Evolutionary conservation across 2,888 invertebrate genomes (phyloP).

Genomic region (Drymonia ruficornis): DNA sequence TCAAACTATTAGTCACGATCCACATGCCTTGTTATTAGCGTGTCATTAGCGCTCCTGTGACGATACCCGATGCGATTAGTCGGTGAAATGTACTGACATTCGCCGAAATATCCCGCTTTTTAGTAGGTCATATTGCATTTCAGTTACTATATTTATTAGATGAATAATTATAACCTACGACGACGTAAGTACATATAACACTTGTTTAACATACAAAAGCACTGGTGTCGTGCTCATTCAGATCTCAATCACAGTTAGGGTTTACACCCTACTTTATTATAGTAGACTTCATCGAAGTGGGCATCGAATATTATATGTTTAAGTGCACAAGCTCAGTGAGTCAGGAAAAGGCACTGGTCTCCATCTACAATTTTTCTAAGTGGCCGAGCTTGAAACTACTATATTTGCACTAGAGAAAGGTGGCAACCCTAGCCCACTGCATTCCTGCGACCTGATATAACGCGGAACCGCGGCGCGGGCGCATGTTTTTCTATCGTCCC

Average conservation of each 20-base stretch:
- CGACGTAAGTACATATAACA: too few relatives aligned
- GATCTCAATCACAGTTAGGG: conserved; percentile 6
- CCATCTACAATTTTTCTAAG: too few relatives aligned
- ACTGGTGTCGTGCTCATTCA: not conserved
- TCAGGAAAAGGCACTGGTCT: too few relatives aligned
- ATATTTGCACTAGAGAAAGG: too few relatives aligned
- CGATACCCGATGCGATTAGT: not conserved
- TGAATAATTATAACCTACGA: too few relatives aligned
- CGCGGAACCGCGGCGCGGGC: conserved; percentile 24
- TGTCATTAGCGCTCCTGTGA: conserved; percentile 40
- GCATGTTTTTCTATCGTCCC: conserved; percentile 27
- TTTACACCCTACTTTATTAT: too few relatives aligned
- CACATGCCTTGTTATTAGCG: conserved; percentile 38
- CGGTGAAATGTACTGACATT: not conserved
- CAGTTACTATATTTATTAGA: not conserved
- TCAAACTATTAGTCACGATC: conserved; percentile 31
- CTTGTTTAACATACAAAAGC: not conserved
- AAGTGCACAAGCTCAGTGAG: too few relatives aligned
- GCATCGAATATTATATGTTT: too few relatives aligned
- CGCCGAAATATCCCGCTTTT: not conserved
- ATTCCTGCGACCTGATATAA: conserved; percentile 12
- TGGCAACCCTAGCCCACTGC: too few relatives aligned
- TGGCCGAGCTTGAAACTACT: too few relatives aligned
- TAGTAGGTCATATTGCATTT: too few relatives aligned
- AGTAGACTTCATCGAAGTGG: too few relatives aligned